A percentile compares a stretch with the other conserved stretches of the same genome.
phyloP scores from a whole-genome alignment of 1,140 invertebrate species.

The Stratiolaelaps scimitus region DNA sequence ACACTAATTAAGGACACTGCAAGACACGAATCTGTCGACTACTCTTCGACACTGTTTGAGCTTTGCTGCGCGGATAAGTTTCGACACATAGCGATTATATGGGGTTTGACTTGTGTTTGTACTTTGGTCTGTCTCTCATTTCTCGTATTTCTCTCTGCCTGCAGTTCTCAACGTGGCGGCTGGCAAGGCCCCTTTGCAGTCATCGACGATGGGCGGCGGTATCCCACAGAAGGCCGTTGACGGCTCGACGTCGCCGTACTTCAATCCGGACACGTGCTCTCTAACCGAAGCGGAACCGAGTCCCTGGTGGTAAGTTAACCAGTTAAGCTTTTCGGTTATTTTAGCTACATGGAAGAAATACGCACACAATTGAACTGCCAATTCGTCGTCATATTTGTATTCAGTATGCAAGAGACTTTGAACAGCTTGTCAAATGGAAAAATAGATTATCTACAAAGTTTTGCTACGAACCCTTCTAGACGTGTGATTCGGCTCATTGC shows the following conservation, averaged over 20 bases:
- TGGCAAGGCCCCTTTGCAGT: conserved; percentile 88
- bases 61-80: not conserved
- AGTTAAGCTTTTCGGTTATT: no score
- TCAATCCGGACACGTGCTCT: conserved; percentile 69
- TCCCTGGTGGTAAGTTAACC: conserved; percentile 64
- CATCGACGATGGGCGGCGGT: conserved; percentile 60
- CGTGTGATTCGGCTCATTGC: no score
- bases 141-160: conserved; percentile 36
- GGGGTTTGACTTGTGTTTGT: not conserved
- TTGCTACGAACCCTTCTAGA: no score
- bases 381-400: no score
- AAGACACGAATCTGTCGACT: no score
- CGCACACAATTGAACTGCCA: no score
- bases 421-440: no score
- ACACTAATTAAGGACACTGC: no score
- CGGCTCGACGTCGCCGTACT: conserved; percentile 69
- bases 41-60: no score
- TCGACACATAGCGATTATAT: not conserved
- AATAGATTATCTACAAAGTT: no score
- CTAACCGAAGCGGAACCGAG: conserved; percentile 58
- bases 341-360: no score
- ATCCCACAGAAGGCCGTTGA: conserved; percentile 80
- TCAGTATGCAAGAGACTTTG: no score
- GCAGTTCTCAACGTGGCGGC: conserved; percentile 85
- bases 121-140: not conserved